Percentiles rank a stretch among this genome's conserved stretches.
Evolutionary conservation across 2,888 invertebrate genomes (phyloP).

Genomic region (Smittia aterrima): DNA sequence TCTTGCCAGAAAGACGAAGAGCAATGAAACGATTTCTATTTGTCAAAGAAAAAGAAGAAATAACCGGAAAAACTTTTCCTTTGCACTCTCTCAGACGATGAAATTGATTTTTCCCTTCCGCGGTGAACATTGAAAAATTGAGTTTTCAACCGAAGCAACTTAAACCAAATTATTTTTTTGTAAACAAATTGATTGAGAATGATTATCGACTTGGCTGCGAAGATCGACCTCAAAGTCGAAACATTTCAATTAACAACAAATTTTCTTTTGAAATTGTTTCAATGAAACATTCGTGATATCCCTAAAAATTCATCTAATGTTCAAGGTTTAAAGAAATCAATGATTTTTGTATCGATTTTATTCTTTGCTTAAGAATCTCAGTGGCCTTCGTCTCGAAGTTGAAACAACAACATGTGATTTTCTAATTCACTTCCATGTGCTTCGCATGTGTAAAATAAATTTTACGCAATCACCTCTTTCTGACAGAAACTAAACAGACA

Average conservation of each 20-base stretch:
- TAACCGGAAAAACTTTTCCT: slow-evolving; percentile 25
- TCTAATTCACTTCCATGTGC: slow-evolving; percentile 18
- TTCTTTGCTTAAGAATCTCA: neutral
- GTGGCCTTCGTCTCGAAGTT: neutral
- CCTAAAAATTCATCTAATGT: too few species aligned
- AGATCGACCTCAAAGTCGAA: neutral
- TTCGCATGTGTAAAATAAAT: neutral
- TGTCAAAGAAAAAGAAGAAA: slow-evolving; percentile 16
- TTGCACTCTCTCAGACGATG: slow-evolving; percentile 14
- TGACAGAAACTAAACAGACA: neutral
- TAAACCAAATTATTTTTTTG: slow-evolving; percentile 39
- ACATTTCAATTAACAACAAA: slow-evolving; percentile 36
- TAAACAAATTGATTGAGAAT: slow-evolving; percentile 37
- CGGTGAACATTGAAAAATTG: neutral
- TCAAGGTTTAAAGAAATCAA: too few species aligned
- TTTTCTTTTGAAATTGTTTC: neutral
- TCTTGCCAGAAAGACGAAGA: neutral
- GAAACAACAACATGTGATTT: neutral
- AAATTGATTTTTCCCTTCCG: slow-evolving; percentile 37
- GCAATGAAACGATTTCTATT: neutral
- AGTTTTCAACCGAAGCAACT: slow-evolving; percentile 10
- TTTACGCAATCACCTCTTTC: slow-evolving; percentile 9
- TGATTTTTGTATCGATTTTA: too few species aligned
- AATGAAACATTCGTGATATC: too few species aligned
- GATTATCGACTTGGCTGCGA: neutral